Evolutionary conservation across 2,113 vertebrate genomes (phyloP), one percentile per base, ranked within the genome.

Genomic region (Cynoglossus semilaevis): DNA sequence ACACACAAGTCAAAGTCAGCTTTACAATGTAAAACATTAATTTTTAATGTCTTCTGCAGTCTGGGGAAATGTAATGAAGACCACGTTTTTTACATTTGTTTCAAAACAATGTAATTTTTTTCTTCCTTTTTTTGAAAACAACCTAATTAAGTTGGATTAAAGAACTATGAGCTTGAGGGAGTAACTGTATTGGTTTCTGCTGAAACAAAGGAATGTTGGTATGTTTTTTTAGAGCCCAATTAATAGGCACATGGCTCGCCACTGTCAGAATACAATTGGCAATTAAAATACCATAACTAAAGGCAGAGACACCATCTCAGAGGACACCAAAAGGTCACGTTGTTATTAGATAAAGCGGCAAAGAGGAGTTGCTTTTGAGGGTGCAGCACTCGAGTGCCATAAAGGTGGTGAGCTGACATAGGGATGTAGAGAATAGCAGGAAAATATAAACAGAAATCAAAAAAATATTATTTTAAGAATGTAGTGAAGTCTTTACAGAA

Each of bases 281-380:
- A 76, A 70, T 77, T 68, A 71, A 58, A 46, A 59, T 59, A 34
- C 62, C 59, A 72, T 53, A 40, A 63, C 47, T 63, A 17, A 69
- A 68, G 58, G 45, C n/a, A 47, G 55, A 57, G 34, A 48, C 1
- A 1, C 16, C 4, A 41, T 62, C 63, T 76, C 67, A 18, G 51
- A 44, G 59, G 64, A 62, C 53, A 53, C 44, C 40, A 48, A 69
- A 49, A 38, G 16, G 48, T 12, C 0, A 68, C 55, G 56, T 52
- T 50, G 44, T 61, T 67, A 62, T 66, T 60, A 74, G 59, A 62
- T 58, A 58, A 61, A 47, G 38, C 36, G 35, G 43, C 58, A 56
- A 43, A 50, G 12, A 38, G 8, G 40, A 50, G 18, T 36, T 15
- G 9, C 46, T 17, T 42, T 55, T 9, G 44, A 59, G 11, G 15